Conservation (phyloP, 1,140 invertebrate species). For the Dufourea novaeangliae region DNA sequence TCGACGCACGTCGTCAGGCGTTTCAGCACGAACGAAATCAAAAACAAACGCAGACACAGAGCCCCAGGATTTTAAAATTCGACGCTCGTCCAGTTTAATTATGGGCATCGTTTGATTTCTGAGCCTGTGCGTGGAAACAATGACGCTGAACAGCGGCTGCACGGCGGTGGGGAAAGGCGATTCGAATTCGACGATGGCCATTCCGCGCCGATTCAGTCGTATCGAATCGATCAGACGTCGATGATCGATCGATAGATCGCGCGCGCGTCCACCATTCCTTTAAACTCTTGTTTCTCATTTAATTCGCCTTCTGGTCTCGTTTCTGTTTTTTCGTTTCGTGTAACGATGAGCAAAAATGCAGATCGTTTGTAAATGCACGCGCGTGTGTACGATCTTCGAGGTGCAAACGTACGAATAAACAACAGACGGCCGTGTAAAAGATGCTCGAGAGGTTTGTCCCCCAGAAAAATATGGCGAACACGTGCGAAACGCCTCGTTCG, state of each 20-base stretch:
- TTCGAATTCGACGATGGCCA: conserved; percentile 54
- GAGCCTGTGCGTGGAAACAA: conserved; percentile 70
- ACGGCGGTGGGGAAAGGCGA: conserved; percentile 33
- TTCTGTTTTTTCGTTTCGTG: not conserved
- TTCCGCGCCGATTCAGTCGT: conserved; percentile 27
- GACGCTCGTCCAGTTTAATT: conserved; percentile 67
- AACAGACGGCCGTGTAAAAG: not conserved
- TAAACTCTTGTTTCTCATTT: too few species aligned
- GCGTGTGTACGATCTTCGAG: not conserved
- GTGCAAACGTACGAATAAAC: not conserved
- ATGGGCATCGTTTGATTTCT: conserved; percentile 73
- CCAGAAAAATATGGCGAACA: conserved; percentile 63
- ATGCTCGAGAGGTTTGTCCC: conserved; percentile 25
- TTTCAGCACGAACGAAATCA: not conserved
- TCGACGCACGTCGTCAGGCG: not conserved
- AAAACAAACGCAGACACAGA: conserved; percentile 31
- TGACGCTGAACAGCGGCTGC: conserved; percentile 41
- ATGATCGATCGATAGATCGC: conserved; percentile 37
- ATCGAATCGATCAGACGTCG: conserved; percentile 40
- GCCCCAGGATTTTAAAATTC: conserved; percentile 53
- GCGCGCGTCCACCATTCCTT: too few species aligned
- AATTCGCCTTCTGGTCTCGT: not conserved
- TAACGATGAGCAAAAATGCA: conserved; percentile 3
- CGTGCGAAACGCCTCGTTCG: conserved; percentile 66
- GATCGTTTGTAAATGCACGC: not conserved